Evolutionary conservation across 1,140 invertebrate species (phyloP).

Genomic region (Drepana arcuata): DNA sequence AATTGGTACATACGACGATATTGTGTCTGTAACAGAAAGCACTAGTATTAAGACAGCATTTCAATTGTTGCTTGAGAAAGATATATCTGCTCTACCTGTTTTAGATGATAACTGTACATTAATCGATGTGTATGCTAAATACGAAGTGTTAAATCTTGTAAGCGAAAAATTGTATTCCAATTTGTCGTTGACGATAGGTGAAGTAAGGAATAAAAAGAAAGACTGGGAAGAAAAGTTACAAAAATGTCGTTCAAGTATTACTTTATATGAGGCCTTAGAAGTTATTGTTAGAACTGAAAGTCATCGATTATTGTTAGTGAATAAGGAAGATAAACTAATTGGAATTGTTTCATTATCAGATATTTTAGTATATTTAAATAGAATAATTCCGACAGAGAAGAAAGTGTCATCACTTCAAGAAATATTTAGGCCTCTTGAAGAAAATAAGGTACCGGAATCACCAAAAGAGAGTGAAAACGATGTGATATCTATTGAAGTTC

Average conservation of each 20-base stretch:
- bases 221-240: constrained; percentile 69
- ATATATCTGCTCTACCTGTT: constrained; percentile 59
- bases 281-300: constrained; percentile 69
- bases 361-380: constrained; percentile 66
- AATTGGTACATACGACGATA: constrained; percentile 57
- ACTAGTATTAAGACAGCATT: constrained; percentile 56
- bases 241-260: constrained; percentile 67
- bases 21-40: constrained; percentile 49
- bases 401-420: constrained; percentile 63
- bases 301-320: constrained; percentile 67
- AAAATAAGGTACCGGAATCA: constrained; percentile 57
- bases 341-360: constrained; percentile 63
- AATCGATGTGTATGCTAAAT: constrained; percentile 61
- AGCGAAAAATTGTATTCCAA: constrained; percentile 64
- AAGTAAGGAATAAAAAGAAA: constrained; percentile 65
- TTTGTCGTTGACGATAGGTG: constrained; percentile 56
- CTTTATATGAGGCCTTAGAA: constrained; percentile 70
- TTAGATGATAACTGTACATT: constrained; percentile 54
- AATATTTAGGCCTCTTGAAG: constrained; percentile 59
- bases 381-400: constrained; percentile 60
- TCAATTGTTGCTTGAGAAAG: constrained; percentile 54
- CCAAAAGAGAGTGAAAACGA: constrained; percentile 56
- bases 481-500: constrained; percentile 54
- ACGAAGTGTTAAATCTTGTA: constrained; percentile 65
- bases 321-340: constrained; percentile 59